These are phyloP conservation scores for Chelonus formosanus DNA, from an alignment of 2,888 invertebrate genomes.

Conservation along the genomic window DNA sequence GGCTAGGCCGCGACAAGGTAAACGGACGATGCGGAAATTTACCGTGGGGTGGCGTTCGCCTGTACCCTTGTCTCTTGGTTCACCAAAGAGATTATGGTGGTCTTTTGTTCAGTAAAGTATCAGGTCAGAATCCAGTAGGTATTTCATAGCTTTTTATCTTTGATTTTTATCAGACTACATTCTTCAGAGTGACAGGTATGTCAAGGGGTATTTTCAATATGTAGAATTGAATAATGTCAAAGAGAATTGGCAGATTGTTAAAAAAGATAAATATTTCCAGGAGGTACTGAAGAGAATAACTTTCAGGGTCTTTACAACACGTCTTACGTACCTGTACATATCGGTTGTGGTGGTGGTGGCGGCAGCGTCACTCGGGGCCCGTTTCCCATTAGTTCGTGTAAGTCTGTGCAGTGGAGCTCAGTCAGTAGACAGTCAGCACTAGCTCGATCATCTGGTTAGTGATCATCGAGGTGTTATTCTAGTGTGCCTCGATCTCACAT, in stretches of 20 bases:
- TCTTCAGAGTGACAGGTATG: too few species aligned
- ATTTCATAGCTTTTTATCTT: too few species aligned
- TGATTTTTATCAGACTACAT: too few species aligned
- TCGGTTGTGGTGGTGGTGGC: constrained; percentile 28
- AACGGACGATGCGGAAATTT: constrained; percentile 48
- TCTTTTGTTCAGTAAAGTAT: constrained; percentile 6
- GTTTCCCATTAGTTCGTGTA: constrained; percentile 54
- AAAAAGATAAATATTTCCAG: neutral
- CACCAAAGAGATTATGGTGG: neutral
- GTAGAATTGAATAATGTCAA: too few species aligned
- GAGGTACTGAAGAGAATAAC: constrained; percentile 5
- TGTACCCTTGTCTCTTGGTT: constrained; percentile 1
- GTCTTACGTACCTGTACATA: constrained; percentile 30
- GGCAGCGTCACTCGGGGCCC: constrained; percentile 47
- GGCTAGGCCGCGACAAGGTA: constrained; percentile 64
- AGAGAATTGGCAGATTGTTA: too few species aligned
- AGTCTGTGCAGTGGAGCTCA: constrained; percentile 56
- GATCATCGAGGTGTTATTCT: constrained; percentile 27
- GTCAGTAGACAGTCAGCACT: constrained; percentile 58
- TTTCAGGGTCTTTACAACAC: constrained; percentile 15
- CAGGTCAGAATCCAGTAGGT: neutral
- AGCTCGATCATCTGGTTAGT: constrained; percentile 37
- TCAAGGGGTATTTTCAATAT: too few species aligned
- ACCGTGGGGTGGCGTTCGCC: constrained; percentile 52
- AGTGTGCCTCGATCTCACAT: constrained; percentile 16